Evolutionary conservation across 2,888 invertebrate species (phyloP), one percentile per base, ranked within the genome.

Genomic region (Lepetodrilus schrolli): DNA sequence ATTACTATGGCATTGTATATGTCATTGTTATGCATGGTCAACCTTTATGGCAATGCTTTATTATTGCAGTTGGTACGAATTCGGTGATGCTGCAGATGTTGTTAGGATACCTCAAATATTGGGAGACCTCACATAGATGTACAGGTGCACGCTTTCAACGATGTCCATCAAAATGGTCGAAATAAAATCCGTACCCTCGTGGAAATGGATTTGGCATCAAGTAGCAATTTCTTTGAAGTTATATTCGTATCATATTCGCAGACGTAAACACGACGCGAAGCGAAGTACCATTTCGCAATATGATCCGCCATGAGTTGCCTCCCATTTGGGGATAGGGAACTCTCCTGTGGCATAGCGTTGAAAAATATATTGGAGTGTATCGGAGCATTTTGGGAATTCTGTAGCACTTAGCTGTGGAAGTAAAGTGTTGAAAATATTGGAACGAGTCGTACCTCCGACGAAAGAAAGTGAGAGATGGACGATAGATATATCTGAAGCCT

Each of bases 161-260:
- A 17, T 30, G 58, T 58, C 26, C 34, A 58, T 58, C 58, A 30
- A 58, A 58, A 30, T 30, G 34, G 34, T 7, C 13, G 13, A 26
- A 58, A 30, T 26, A 43, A 30, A 58, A 23, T 26, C 34, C 26
- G 26, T 26, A 17, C 17, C 30, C 30, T 30, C 58, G 23, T 58
- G 58, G 17, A 58, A 58, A 58, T 58, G 58, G 58, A 58, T 34
- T 34, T 58, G 34, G 34, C 58, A 34, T 58, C 26, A 30, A 58
- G 58, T 30, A 30, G 8, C 58, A 17, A n/a, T 13, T 34, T n/a
- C 30, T 51, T 58, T 58, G 58, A 58, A 13, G 58, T 58, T 4
- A 7, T 34, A 7, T 58, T n/a, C 30, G 58, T 58, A 58, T 58
- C 58, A 58, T 34, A 34, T 30, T 58, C 30, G 17, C 34, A 34